Base-by-base conservation (phyloP, 2,113 vertebrate genomes). In the Pelecanoides urinatrix region DNA sequence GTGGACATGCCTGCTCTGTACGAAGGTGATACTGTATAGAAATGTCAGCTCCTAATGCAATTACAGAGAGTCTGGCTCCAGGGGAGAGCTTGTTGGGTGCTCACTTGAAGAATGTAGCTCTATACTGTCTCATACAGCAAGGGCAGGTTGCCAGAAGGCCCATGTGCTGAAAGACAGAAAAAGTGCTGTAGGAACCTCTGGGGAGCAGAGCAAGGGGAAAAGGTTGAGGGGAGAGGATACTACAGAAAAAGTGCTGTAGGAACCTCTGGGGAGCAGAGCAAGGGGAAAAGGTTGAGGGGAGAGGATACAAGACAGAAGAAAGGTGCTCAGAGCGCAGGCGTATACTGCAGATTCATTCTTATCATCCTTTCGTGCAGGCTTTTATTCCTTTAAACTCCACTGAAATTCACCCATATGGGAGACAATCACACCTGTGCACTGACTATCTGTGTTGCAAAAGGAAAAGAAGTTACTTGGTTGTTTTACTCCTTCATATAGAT, bases 1-100 rank as follows among this genome's bases (percentile, higher is more conserved):
- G 9, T 75, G 53, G 75, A 63, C 67, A 11, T 3, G 42, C 36
- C 32, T 6, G 11, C 23, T 76, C 23, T 42, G 15, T 65, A 21
- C 0, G 0, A 63, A 70, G 79, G 9, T 3, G 19, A 16, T 2
- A 4, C 19, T 2, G 2, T 27, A 36, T 7, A 91, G 71, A 66
- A 91, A 73, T 80, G 75, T 16, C 72, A 92, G 25, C 50, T 76
- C 38, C 30, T 40, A 34, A 20, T 23, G 25, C 22, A 75, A 7
- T 36, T 38, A n/a, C 29, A 66, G 62, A 29, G 56, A 71, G 36
- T 7, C 70, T 45, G 61, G 32, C 61, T 81, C 42, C 44, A 52
- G 34, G 25, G 19, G 7, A 65, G 25, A 83, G 23, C 63, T 80
- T n/a, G 2, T 10, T 68, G n/a, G 36, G 75, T 32, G 55, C 47